Evolutionary conservation across 2,113 vertebrate genomes (phyloP).

Genomic region (Callorhinus ursinus): DNA sequence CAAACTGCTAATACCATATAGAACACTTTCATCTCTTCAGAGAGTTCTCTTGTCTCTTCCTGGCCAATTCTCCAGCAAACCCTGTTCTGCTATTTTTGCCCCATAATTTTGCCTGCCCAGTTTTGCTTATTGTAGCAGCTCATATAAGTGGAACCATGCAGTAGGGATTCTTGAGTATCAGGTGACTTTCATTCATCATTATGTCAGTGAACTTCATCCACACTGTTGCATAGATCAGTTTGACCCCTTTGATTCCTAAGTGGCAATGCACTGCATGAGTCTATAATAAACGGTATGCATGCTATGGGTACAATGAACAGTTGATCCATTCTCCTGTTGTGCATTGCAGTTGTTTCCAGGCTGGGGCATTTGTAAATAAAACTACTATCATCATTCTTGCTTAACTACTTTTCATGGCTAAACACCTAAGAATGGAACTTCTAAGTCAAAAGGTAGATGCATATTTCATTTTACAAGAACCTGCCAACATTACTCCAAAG

Average conservation of each 20-base stretch:
- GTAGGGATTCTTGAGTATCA: accelerated
- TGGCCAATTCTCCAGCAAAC: background rate
- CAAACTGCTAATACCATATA: accelerated
- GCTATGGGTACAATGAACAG: accelerated
- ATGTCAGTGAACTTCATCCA: background rate
- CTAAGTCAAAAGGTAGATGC: background rate
- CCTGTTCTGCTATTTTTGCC: too few relatives aligned
- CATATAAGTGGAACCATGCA: accelerated
- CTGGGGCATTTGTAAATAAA: too few relatives aligned
- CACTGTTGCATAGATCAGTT: accelerated
- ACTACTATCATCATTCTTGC: too few relatives aligned
- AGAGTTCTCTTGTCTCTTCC: background rate
- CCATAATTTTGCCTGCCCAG: background rate
- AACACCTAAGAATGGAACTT: background rate
- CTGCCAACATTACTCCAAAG: background rate
- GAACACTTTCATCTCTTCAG: background rate
- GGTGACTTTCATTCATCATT: accelerated
- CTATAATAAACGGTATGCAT: accelerated
- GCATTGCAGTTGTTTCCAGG: accelerated
- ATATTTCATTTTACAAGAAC: background rate
- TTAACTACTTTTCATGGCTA: background rate
- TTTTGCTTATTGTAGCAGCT: background rate
- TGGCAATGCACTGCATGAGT: accelerated
- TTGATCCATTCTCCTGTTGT: background rate
- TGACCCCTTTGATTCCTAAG: too few relatives aligned